Evolutionary conservation across 2,113 vertebrate species (phyloP), one percentile per base, ranked within the genome.

Genomic region (Vanacampus margaritifer): DNA sequence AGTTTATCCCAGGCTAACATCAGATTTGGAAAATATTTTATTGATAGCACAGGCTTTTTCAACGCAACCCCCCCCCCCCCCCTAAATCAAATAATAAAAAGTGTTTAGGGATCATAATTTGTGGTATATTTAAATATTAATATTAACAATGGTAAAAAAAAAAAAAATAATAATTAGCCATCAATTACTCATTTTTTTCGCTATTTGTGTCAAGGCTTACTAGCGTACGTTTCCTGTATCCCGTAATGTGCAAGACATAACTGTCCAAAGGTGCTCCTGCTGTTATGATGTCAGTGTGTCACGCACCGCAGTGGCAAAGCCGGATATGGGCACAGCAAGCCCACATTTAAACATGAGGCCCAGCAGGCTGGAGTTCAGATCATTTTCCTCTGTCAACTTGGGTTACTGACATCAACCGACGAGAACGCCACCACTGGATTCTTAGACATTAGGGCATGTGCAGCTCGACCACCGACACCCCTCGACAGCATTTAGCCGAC

Each of bases 311-410:
- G 80, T 64, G 46, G 71, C 68, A 70, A 62, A 78, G 86, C 87
- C 83, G 86, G 86, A 89, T 87, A 80, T 88, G 79, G 74, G 79
- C 84, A 86, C 83, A 88, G 85, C 82, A 78, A 78, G 86, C 74
- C 59, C 45, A 64, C 79, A 71, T 75, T 77, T 79, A 79, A 73
- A 76, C 77, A 50, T 73, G 70, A 80, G 64, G 69, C 82, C 78
- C 80, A 82, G 83, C 85, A 76, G 84, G 85, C 67, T 66, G 68
- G 65, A 53, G 66, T 74, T 76, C 74, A 79, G 81, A 74, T 83
- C 65, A 26, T 70, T 76, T 87, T 88, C 84, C 81, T 81, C 77
- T 81, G 50, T 50, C 72, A 62, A 72, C 69, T 86, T 75, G 74
- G 65, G 72, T 84, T 86, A 72, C 83, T 77, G 79, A 80, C 82